A percentile compares a stretch with the other conserved stretches of the same genome.
Conservation (phyloP, 1,140 invertebrate genomes). For the Brachionus asplanchnoidis region DNA sequence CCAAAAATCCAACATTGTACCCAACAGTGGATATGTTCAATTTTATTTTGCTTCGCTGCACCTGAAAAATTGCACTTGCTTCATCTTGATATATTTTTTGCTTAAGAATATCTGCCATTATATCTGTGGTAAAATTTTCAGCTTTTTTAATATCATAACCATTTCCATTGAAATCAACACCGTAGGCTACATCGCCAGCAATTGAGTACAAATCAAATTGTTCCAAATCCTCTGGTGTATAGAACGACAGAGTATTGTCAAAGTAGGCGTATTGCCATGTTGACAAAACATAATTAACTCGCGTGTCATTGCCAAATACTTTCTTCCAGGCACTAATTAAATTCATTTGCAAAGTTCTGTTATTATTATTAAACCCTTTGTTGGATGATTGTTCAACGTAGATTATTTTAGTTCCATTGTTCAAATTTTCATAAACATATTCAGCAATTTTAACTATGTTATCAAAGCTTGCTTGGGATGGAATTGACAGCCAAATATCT, state of each 20-base stretch:
- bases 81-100: neutral
- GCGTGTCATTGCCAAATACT: neutral
- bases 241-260: neutral
- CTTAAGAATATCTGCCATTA: neutral
- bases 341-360: conserved; percentile 10
- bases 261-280: neutral
- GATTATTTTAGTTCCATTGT: conserved; percentile 45
- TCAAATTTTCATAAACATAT: conserved; percentile 43
- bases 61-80: neutral
- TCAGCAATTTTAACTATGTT: conserved; percentile 45
- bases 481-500: conserved; percentile 47
- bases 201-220: neutral
- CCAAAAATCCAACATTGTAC: conserved; percentile 29
- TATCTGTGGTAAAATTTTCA: neutral
- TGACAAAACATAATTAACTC: conserved; percentile 26
- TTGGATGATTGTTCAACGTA: conserved; percentile 10
- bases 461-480: conserved; percentile 46
- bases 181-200: neutral
- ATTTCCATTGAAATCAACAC: neutral
- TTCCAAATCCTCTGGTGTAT: neutral
- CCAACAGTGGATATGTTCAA: neutral
- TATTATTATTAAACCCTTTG: neutral
- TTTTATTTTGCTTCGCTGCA: neutral
- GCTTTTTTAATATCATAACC: neutral
- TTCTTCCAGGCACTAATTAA: neutral